These are phyloP conservation scores for Drosophila parvula DNA, from an alignment of 1,140 invertebrate species.

Conservation along the genomic window DNA sequence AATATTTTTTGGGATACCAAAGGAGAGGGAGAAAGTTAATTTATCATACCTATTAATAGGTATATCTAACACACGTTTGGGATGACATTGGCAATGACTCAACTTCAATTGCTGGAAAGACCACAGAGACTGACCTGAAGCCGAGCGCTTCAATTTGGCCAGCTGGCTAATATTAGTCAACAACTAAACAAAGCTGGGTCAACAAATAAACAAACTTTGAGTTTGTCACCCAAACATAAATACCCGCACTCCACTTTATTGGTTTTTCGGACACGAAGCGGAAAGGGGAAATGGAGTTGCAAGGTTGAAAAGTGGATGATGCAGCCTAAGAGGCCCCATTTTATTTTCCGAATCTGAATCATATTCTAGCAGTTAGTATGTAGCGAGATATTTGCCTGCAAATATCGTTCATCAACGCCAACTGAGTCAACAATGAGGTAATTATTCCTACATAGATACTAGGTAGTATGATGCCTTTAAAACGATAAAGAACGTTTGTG, in stretches of 20 bases:
- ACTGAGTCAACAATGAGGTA: constrained; percentile 76
- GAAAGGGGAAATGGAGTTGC: constrained; percentile 33
- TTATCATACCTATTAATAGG: constrained; percentile 37
- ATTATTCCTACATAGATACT: constrained; percentile 4
- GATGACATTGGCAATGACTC: constrained; percentile 46
- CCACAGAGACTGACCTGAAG: constrained; percentile 29
- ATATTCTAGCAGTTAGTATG: constrained; percentile 25
- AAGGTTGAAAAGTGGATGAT: constrained; percentile 24
- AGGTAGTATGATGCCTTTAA: too few relatives aligned
- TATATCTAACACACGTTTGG: background rate
- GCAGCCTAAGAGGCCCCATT: background rate
- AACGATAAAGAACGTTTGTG: too few relatives aligned
- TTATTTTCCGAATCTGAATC: constrained; percentile 11
- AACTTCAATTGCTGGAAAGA: constrained; percentile 26
- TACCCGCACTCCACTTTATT: constrained; percentile 13
- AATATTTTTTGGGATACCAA: constrained; percentile 15
- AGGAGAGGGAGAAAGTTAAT: constrained; percentile 16
- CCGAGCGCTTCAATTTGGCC: constrained; percentile 27
- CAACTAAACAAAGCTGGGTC: constrained; percentile 10
- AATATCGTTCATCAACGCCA: constrained; percentile 49
- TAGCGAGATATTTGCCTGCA: constrained; percentile 42
- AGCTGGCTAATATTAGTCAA: constrained; percentile 52
- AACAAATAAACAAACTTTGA: constrained; percentile 15
- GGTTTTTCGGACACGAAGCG: constrained; percentile 15
- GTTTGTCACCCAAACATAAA: constrained; percentile 25